Evolutionary conservation across 53 echinoderm and acorn worm genomes (phyloP).

Genomic region (Paracentrotus lividus): DNA sequence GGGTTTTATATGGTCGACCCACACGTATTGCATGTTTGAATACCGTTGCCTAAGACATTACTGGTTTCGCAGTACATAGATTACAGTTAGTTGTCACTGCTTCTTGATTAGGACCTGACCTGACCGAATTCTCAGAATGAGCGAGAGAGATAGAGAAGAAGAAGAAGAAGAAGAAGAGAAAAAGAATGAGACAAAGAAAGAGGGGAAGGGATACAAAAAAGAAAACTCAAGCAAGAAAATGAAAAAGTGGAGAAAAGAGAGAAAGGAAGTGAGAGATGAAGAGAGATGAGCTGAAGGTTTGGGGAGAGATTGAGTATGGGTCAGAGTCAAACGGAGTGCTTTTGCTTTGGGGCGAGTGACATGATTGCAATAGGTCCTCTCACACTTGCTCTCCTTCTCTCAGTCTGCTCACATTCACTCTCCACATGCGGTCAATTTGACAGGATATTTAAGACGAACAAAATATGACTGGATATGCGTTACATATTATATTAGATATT

Average conservation of each 20-base stretch:
- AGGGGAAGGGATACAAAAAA: not conserved
- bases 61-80: too few species aligned
- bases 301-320: not conserved
- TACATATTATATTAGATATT: not conserved
- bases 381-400: not conserved
- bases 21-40: too few species aligned
- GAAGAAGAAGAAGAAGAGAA: too few species aligned
- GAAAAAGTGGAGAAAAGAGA: not conserved
- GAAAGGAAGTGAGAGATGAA: not conserved
- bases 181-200: too few species aligned
- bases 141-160: too few species aligned
- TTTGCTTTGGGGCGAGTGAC: not conserved
- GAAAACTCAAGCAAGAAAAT: not conserved
- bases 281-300: not conserved
- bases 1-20: too few species aligned
- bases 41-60: too few species aligned
- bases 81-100: too few species aligned
- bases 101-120: too few species aligned
- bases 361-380: not conserved
- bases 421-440: not conserved
- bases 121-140: too few species aligned
- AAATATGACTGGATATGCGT: not conserved
- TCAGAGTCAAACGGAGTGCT: slow-evolving; percentile 4
- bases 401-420: not conserved
- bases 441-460: not conserved